These are phyloP conservation scores for Epinephelus malabaricus DNA, from an alignment of 2,797 vertebrate species.

Conservation along the genomic window DNA sequence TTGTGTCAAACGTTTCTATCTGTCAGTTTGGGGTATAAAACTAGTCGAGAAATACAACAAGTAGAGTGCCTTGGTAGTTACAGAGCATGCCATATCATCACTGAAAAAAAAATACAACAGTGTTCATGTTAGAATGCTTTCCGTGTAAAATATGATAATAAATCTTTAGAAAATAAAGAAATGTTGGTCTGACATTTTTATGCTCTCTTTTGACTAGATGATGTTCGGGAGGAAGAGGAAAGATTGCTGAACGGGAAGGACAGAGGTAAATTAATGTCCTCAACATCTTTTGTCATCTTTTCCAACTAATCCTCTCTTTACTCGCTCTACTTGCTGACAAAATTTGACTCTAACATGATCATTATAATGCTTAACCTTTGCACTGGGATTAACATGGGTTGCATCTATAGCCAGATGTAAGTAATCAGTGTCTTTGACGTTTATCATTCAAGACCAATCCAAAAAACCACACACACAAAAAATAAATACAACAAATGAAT, in stretches of 20 bases:
- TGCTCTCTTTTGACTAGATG: slow-evolving; percentile 80
- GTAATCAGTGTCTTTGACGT: neutral
- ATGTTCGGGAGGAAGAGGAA: slow-evolving; percentile 90
- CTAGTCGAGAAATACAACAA: neutral
- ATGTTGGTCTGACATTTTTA: neutral
- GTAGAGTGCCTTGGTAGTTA: no score
- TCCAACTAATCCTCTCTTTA: neutral
- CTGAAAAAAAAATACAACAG: no score
- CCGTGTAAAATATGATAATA: neutral
- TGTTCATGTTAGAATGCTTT: neutral
- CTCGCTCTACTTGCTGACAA: neutral
- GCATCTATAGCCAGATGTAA: neutral
- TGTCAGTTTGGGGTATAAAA: neutral
- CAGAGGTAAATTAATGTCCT: slow-evolving; percentile 83
- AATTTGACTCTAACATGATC: neutral
- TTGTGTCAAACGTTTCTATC: neutral
- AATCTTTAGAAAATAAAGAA: neutral
- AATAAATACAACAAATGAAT: neutral
- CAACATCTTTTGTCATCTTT: neutral
- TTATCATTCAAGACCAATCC: neutral
- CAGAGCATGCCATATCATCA: no score
- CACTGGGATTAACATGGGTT: neutral
- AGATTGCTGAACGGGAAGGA: slow-evolving; percentile 93
- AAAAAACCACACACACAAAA: neutral
- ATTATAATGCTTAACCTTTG: neutral